Base-by-base conservation (phyloP, 2,888 invertebrate species). In the Meiosimyza decipiens region DNA sequence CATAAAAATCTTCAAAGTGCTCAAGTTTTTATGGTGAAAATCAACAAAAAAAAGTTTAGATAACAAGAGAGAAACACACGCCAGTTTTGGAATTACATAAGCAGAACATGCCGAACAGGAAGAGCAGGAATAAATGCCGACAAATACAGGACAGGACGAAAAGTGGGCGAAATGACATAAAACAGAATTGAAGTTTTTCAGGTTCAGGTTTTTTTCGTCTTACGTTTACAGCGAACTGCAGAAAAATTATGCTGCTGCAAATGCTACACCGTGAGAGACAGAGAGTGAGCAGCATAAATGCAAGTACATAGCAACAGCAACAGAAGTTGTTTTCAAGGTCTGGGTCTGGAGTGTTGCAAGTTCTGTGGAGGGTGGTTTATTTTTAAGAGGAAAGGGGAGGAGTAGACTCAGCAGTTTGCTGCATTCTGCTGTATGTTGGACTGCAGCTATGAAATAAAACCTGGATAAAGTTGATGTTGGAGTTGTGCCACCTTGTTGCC, bases 401-500 rank as follows among this genome's bases (percentile, higher is more conserved):
- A 28, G 64, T 18, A 9, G 51, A 49, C 15, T 15, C 64, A 51
- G 18, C 49, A 50, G 22, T 64, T 51, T 22, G 51, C 50, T 50
- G 51, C 64, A 13, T 40, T 40, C 47, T 47, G 62, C 60, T 60
- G 0, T 28, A 40, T 5, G 40, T 40, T 40, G 40, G 6, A 40
- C 40, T 40, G 40, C 40, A 40, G 40, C 40, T 9, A 40, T 40
- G 40, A 40, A 40, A 40, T 40, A 40, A 40, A 40, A 40, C 40
- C 5, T 9, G 50, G 18, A 49, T 18, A 50, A 4, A 49, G 50
- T 13, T 63, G 63, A 40, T 62, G 63, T 64, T 64, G 64, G 64
- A 64, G 74, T 77, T 77, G 80, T 55, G 71, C 76, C 77, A 77
- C 78, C 79, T 77, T 73, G 79, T 80, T 84, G 83, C 83, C 83